Evolutionary conservation across 2,888 invertebrate genomes (phyloP).

Genomic region (Acronicta aceris): DNA sequence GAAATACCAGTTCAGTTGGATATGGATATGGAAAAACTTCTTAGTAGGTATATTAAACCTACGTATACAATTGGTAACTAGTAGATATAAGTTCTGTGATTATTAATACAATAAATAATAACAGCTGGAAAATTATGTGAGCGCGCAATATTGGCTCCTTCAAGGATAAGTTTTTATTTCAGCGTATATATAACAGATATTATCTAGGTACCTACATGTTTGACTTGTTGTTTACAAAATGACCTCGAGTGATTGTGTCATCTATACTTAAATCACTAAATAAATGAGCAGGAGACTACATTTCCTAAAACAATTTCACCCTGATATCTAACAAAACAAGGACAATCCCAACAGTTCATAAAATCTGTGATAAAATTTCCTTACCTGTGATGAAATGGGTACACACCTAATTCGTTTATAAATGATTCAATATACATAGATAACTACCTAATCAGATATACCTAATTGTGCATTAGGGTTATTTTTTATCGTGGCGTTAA

Average conservation of each 20-base stretch:
- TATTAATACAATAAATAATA: too few species aligned
- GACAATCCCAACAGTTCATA: too few species aligned
- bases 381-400: not conserved
- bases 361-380: not conserved
- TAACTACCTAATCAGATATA: too few species aligned
- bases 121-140: not conserved
- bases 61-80: too few species aligned
- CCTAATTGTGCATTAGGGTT: constrained; percentile 8
- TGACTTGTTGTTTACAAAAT: constrained; percentile 5
- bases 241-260: constrained; percentile 18
- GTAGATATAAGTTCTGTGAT: too few species aligned
- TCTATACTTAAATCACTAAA: constrained; percentile 10
- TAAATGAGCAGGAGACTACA: not conserved
- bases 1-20: too few species aligned
- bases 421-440: too few species aligned
- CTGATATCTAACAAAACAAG: constrained; percentile 9
- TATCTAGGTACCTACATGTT: not conserved
- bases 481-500: constrained; percentile 62
- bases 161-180: constrained; percentile 8
- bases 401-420: too few species aligned
- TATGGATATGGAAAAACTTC: too few species aligned
- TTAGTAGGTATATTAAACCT: too few species aligned
- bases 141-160: not conserved
- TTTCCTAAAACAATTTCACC: constrained; percentile 15
- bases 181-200: not conserved